Base-by-base conservation (phyloP, 2,113 vertebrate species). In the Indri indri region DNA sequence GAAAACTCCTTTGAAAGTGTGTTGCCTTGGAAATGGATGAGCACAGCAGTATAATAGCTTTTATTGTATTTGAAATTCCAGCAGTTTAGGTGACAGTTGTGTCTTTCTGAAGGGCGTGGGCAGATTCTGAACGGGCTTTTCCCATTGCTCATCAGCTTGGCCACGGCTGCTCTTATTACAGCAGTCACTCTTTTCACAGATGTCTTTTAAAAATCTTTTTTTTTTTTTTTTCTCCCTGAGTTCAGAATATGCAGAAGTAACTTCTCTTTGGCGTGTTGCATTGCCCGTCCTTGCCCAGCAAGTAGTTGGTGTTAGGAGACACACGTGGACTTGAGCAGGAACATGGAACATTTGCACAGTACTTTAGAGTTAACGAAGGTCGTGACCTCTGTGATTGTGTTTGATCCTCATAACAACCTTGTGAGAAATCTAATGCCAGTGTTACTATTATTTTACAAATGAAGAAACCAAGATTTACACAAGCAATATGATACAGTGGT, bases 11-110 rank as follows among this genome's bases (percentile, higher is more conserved):
- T 77, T 93, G 89, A 74, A 95, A 97, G 76, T 76, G 34, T 66
- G 96, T 97, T 97, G 93, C 96, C 96, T 96, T 97, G 92, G 96
- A 87, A 96, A 96, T 96, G 90, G 87, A 81, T 76, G 91, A 76
- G 45, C 95, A 23, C 4, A 47, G 89, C 50, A 7, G 17, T 61
- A 47, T 82, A 83, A 88, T 47, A 88, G 87, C 83, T 95, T 91
- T 61, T 23, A 59, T 89, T 77, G 77, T n/a, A 54, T 82, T 59
- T 95, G 93, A 94, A 76, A 96, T 93, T 74, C 93, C 86, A 95
- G 96, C 89, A 87, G 91, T 91, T 65, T 8, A 90, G 63, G 74
- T 47, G 91, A 76, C 74, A 81, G 83, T 88, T 90, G 88, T 88
- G 65, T 91, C 93, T 96, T 91, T 84, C 68, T 94, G 93, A 89